A percentile compares a stretch with the other conserved stretches of the same genome.
Conservation (phyloP, 2,888 invertebrate genomes). For the Malthinus flaveolus region DNA sequence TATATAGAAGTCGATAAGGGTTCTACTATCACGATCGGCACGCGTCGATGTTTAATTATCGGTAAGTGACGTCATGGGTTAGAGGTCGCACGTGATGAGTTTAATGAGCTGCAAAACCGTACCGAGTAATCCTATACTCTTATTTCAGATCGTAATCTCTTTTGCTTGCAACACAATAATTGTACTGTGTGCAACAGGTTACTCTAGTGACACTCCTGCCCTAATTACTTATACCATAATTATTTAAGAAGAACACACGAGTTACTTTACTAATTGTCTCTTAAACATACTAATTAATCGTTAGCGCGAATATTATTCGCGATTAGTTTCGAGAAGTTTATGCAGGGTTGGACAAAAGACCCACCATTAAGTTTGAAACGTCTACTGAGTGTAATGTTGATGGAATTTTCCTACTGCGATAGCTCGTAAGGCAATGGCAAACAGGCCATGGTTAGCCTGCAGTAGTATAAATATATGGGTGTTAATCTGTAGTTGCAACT, state of each 20-base stretch:
- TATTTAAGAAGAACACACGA: background rate
- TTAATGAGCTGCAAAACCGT: constrained; percentile 36
- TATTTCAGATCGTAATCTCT: constrained; percentile 1
- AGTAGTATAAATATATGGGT: too few species aligned
- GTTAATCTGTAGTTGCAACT: too few species aligned
- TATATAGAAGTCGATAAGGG: constrained; percentile 21
- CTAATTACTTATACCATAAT: constrained; percentile 12
- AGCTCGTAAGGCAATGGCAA: too few species aligned
- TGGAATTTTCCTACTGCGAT: too few species aligned
- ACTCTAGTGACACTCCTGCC: constrained; percentile 19
- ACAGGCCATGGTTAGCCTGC: too few species aligned
- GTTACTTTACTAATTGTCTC: constrained; percentile 1
- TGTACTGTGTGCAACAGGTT: constrained; percentile 20
- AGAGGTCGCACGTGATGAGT: constrained; percentile 39
- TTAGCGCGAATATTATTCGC: background rate
- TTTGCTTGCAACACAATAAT: constrained; percentile 12
- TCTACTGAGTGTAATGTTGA: too few species aligned
- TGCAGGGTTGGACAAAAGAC: too few species aligned
- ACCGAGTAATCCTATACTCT: constrained; percentile 11
- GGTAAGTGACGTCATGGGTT: constrained; percentile 32
- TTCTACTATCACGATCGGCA: constrained; percentile 27
- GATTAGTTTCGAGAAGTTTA: too few species aligned
- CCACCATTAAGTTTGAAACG: too few species aligned
- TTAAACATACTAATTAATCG: background rate
- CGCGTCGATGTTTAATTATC: constrained; percentile 29